Conservation (phyloP, 1,140 invertebrate genomes). For the Trachymyrmex cornetzi region DNA sequence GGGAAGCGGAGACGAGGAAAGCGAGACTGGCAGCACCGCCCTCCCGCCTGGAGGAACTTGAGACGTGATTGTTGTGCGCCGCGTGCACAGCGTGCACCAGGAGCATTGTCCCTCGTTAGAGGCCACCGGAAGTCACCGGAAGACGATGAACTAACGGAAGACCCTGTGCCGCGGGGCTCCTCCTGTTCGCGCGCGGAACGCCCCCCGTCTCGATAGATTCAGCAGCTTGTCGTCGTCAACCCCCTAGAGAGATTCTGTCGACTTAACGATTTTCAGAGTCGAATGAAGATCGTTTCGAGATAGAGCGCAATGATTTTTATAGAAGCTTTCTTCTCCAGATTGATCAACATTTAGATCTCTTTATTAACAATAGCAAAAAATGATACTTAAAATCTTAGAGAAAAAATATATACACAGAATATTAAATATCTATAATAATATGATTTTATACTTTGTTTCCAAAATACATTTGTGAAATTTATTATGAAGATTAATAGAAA, state of each 20-base stretch:
- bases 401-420: neutral
- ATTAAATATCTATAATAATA: neutral
- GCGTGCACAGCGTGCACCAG: slow-evolving; percentile 80
- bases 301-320: neutral
- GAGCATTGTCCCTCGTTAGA: slow-evolving; percentile 79
- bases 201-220: slow-evolving; percentile 57
- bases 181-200: slow-evolving; percentile 47
- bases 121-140: slow-evolving; percentile 86
- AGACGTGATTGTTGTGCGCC: slow-evolving; percentile 86
- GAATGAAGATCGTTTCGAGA: slow-evolving; percentile 2
- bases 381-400: neutral
- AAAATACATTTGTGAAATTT: neutral
- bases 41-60: slow-evolving; percentile 86
- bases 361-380: neutral
- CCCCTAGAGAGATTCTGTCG: slow-evolving; percentile 58
- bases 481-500: neutral
- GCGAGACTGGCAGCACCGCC: slow-evolving; percentile 74
- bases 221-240: slow-evolving; percentile 71
- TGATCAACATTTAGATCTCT: neutral
- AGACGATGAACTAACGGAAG: slow-evolving; percentile 86
- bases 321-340: neutral
- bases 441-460: neutral
- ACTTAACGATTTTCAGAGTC: slow-evolving; percentile 76
- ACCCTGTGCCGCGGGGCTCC: slow-evolving; percentile 71
- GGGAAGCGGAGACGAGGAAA: slow-evolving; percentile 58